A percentile compares a stretch with the other conserved stretches of the same genome.
These are phyloP conservation scores for Podiceps cristatus DNA, from an alignment of 2,113 vertebrate genomes.

Conservation along the genomic window DNA sequence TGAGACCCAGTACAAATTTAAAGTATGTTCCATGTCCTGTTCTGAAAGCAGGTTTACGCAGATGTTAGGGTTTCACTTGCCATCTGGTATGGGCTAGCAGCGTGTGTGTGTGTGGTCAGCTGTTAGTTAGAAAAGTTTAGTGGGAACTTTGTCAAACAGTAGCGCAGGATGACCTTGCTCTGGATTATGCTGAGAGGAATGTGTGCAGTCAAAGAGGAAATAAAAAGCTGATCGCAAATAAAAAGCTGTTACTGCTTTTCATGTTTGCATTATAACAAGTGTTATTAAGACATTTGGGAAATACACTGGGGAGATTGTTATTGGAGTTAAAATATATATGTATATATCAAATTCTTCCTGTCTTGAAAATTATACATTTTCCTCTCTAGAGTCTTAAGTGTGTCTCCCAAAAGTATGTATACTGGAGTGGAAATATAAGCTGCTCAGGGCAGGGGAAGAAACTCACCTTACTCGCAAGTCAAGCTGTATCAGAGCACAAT, in stretches of 20 bases:
- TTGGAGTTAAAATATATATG: not conserved
- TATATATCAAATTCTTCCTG: not conserved
- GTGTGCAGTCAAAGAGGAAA: not conserved
- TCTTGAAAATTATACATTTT: not conserved
- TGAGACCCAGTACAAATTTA: not conserved
- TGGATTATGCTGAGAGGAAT: not conserved
- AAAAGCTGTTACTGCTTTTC: not conserved
- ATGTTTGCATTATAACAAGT: not conserved
- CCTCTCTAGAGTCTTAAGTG: not conserved
- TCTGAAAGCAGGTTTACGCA: not conserved
- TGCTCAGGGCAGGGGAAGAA: not conserved
- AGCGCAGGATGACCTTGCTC: not conserved
- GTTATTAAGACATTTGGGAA: not conserved
- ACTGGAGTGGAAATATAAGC: not conserved
- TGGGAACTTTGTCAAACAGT: not conserved
- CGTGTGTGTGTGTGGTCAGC: rapidly evolving
- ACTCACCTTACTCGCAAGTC: not conserved
- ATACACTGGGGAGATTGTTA: not conserved
- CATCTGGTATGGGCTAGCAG: not conserved
- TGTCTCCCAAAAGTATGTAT: not conserved
- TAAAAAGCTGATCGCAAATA: constrained; percentile 8
- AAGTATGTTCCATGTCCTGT: rapidly evolving
- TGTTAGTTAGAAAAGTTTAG: rapidly evolving
- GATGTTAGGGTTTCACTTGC: not conserved
- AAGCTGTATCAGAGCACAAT: not conserved